Conservation (phyloP, 2,888 invertebrate genomes). For the Luffia ferchaultella region DNA sequence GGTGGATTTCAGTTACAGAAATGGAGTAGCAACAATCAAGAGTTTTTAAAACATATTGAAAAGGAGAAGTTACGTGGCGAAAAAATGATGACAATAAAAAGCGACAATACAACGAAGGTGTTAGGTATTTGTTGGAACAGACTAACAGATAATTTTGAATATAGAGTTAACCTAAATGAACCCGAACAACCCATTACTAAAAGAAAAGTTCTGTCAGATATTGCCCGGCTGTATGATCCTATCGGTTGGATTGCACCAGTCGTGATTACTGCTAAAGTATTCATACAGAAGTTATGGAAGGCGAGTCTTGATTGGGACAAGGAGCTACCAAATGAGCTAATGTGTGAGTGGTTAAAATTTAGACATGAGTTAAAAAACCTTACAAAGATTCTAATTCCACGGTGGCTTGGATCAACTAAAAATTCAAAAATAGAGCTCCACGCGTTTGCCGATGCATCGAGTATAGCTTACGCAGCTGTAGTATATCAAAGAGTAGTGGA, state of each 20-base stretch:
- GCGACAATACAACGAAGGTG: conserved; percentile 15
- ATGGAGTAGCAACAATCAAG: conserved; percentile 3
- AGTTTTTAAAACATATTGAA: not conserved
- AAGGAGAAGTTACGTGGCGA: not conserved
- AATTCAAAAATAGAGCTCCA: conserved; percentile 11
- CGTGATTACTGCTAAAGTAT: conserved; percentile 14
- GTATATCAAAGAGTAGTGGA: conserved; percentile 13
- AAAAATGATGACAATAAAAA: too few relatives aligned
- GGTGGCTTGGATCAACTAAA: conserved; percentile 10
- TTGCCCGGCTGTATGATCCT: conserved; percentile 20
- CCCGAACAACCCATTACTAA: conserved; percentile 12
- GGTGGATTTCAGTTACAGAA: conserved; percentile 7
- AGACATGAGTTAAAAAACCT: conserved; percentile 8
- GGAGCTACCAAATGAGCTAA: conserved; percentile 6
- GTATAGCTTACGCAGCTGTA: conserved; percentile 13
- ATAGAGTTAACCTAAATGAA: conserved; percentile 12
- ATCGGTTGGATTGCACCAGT: conserved; percentile 21
- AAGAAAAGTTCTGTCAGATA: conserved; percentile 16
- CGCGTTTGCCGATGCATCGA: conserved; percentile 16
- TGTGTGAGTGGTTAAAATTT: conserved; percentile 12
- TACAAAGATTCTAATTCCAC: conserved; percentile 10
- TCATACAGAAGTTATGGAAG: too few relatives aligned
- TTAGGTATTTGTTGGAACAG: conserved; percentile 19
- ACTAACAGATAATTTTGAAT: conserved; percentile 15
- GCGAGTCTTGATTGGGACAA: conserved; percentile 15